Conservation (phyloP, 1,140 invertebrate genomes). For the Papilio xuthus region DNA sequence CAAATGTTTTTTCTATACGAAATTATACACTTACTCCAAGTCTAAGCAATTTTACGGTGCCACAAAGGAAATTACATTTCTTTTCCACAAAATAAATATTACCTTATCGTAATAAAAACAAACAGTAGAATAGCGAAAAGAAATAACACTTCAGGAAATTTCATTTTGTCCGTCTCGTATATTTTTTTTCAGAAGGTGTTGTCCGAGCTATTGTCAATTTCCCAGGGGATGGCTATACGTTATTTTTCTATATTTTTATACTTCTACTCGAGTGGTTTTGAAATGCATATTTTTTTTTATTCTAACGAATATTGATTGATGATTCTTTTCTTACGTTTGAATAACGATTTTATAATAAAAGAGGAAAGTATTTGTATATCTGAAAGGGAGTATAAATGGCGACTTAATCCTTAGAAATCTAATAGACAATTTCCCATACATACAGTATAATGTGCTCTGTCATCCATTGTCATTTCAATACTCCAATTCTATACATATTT, state of each 20-base stretch:
- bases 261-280: background rate
- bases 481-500: too few relatives aligned
- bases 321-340: too few relatives aligned
- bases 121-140: slow-evolving; percentile 19
- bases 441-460: too few relatives aligned
- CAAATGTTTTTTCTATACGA: background rate
- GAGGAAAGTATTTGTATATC: too few relatives aligned
- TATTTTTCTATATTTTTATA: slow-evolving; percentile 2
- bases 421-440: too few relatives aligned
- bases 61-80: slow-evolving; percentile 22
- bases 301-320: too few relatives aligned
- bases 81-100: slow-evolving; percentile 26
- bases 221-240: background rate
- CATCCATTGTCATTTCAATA: too few relatives aligned
- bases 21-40: background rate
- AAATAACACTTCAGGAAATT: slow-evolving; percentile 25
- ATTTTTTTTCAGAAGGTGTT: slow-evolving; percentile 22
- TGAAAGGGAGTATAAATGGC: too few relatives aligned
- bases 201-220: slow-evolving; percentile 20
- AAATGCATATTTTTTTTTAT: background rate
- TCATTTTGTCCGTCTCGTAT: slow-evolving; percentile 16
- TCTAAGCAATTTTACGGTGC: background rate
- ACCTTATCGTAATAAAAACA: slow-evolving; percentile 27
- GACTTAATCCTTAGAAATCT: too few relatives aligned
- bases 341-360: too few relatives aligned